Evolutionary conservation across 2,888 invertebrate genomes (phyloP).

Genomic region (Epistrophe grossulariae): DNA sequence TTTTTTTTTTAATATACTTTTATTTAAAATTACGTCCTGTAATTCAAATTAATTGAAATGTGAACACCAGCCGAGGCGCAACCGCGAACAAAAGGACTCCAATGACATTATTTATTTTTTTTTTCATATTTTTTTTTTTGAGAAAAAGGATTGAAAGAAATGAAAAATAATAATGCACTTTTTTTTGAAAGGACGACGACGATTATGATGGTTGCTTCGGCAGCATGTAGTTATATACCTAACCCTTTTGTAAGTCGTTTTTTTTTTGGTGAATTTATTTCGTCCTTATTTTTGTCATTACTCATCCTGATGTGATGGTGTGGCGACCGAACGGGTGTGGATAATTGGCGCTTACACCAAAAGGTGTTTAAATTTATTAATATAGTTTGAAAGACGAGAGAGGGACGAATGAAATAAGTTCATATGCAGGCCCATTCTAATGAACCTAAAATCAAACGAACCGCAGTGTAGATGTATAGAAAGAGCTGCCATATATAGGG

Average conservation of each 20-base stretch:
- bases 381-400: slow-evolving; percentile 24
- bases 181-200: slow-evolving; percentile 40
- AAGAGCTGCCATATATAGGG: slow-evolving; percentile 61
- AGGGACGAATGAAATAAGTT: slow-evolving; percentile 3
- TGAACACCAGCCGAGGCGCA: slow-evolving; percentile 61
- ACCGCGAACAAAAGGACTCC: slow-evolving; percentile 67
- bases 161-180: slow-evolving; percentile 37
- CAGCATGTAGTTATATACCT: neutral
- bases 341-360: slow-evolving; percentile 72
- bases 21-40: slow-evolving; percentile 42
- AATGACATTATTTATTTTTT: slow-evolving; percentile 54
- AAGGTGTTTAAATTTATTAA: slow-evolving; percentile 74
- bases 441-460: slow-evolving; percentile 53
- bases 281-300: slow-evolving; percentile 63
- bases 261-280: slow-evolving; percentile 12
- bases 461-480: slow-evolving; percentile 36
- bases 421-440: slow-evolving; percentile 40
- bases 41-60: slow-evolving; percentile 75
- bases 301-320: slow-evolving; percentile 54
- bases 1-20: slow-evolving; percentile 27
- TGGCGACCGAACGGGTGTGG: slow-evolving; percentile 64
- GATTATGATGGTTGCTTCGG: neutral
- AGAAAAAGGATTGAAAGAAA: slow-evolving; percentile 48
- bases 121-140: slow-evolving; percentile 47
- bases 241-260: slow-evolving; percentile 55